Evolutionary conservation across 2,113 vertebrate species (phyloP).

Genomic region (Maccullochella peelii): DNA sequence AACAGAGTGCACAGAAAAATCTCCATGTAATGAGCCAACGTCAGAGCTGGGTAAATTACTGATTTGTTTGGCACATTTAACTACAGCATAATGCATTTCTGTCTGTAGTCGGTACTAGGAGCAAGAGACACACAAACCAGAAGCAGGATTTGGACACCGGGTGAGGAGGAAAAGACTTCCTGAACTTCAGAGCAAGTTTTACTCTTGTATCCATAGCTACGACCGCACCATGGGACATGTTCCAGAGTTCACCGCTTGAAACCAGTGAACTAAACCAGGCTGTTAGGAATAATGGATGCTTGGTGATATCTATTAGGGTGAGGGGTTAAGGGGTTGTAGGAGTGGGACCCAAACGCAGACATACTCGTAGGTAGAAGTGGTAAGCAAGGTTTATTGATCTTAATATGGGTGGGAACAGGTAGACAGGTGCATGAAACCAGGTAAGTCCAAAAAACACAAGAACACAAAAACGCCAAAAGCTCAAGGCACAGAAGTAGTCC

Average conservation of each 20-base stretch:
- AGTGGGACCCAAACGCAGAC: too few species aligned
- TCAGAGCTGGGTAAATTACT: background rate
- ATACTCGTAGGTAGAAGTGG: too few species aligned
- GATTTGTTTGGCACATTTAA: background rate
- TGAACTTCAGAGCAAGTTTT: constrained; percentile 15
- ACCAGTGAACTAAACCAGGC: constrained; percentile 38
- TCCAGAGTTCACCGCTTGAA: constrained; percentile 50
- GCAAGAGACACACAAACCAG: constrained; percentile 9
- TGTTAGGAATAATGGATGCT: too few species aligned
- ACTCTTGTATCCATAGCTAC: constrained; percentile 56
- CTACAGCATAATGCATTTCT: background rate
- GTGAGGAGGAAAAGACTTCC: constrained; percentile 35
- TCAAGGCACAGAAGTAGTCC: too few species aligned
- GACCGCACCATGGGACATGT: constrained; percentile 39
- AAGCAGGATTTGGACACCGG: background rate
- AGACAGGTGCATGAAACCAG: too few species aligned
- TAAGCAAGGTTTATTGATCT: too few species aligned
- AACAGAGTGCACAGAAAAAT: constrained; percentile 27
- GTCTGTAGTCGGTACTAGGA: background rate
- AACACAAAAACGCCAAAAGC: too few species aligned
- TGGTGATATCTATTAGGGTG: too few species aligned
- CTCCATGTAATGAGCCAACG: background rate
- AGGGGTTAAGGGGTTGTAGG: too few species aligned
- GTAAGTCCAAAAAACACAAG: too few species aligned
- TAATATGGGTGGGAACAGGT: too few species aligned